phyloP scores from a whole-genome alignment of 2,888 invertebrate genomes.

The Apotomis turbidana region DNA sequence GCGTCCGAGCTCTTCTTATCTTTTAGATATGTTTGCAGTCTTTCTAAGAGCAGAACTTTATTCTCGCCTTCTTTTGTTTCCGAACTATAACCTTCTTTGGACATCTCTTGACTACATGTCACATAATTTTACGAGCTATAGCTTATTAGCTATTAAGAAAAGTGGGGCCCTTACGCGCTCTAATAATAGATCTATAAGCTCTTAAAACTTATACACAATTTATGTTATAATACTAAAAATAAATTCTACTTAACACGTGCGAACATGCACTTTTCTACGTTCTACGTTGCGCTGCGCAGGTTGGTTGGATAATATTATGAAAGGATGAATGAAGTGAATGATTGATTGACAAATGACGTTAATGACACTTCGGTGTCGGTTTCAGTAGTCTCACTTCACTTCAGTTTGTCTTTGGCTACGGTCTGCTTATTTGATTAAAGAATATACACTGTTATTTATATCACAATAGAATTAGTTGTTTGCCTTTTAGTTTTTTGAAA shows the following conservation, averaged over 20 bases:
- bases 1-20: slow-evolving; percentile 73
- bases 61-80: slow-evolving; percentile 79
- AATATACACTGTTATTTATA: not conserved
- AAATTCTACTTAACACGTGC: slow-evolving; percentile 56
- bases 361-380: slow-evolving; percentile 20
- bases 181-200: not conserved
- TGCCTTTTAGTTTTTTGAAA: not conserved
- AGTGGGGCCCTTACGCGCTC: not conserved
- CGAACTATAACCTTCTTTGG: slow-evolving; percentile 80
- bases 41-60: slow-evolving; percentile 75
- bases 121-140: slow-evolving; percentile 49
- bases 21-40: slow-evolving; percentile 77
- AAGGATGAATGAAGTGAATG: slow-evolving; percentile 17
- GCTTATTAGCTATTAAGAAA: not conserved
- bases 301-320: slow-evolving; percentile 21
- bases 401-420: slow-evolving; percentile 13
- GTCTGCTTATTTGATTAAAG: not conserved
- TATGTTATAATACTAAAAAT: slow-evolving; percentile 10
- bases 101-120: slow-evolving; percentile 64
- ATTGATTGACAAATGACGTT: not conserved
- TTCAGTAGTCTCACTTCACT: not conserved
- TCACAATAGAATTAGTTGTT: not conserved
- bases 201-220: slow-evolving; percentile 8
- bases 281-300: not conserved
- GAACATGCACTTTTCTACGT: slow-evolving; percentile 46